A percentile compares a stretch with the other conserved stretches of the same genome.
Conservation (phyloP, 2,888 invertebrate genomes). For the Marronus borbonicus region DNA sequence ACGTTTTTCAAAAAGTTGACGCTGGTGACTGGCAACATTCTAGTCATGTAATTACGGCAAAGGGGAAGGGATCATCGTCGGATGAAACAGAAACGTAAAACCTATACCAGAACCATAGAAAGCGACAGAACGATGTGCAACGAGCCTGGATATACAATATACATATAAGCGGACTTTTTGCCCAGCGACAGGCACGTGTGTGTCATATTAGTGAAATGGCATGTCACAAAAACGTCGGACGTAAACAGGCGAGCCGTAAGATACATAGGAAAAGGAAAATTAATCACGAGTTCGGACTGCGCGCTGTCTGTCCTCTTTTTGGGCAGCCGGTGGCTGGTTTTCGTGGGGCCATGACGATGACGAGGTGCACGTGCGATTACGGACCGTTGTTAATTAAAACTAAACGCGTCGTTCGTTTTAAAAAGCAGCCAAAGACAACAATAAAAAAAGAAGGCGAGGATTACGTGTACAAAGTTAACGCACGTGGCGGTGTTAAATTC, state of each 20-base stretch:
- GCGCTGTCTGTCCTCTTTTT: background rate
- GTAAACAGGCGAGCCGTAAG: slow-evolving; percentile 45
- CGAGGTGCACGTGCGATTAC: background rate
- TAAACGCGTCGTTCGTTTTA: too few relatives aligned
- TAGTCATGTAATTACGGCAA: slow-evolving; percentile 41
- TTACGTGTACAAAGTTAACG: background rate
- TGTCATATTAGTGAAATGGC: slow-evolving; percentile 55
- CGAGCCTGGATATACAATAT: too few relatives aligned
- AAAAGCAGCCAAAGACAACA: too few relatives aligned
- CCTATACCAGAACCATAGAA: background rate
- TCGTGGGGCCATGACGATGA: too few relatives aligned
- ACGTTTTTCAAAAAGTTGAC: slow-evolving; percentile 15
- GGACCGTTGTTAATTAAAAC: background rate
- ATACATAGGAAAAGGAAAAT: slow-evolving; percentile 51
- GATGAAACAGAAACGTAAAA: background rate
- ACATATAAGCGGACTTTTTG: slow-evolving; percentile 50
- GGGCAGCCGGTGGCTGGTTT: too few relatives aligned
- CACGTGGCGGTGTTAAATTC: background rate
- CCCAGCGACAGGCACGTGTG: slow-evolving; percentile 53
- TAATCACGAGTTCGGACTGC: slow-evolving; percentile 50
- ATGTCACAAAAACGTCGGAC: slow-evolving; percentile 55
- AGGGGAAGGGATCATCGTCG: background rate
- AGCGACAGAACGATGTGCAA: background rate
- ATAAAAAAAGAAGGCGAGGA: too few relatives aligned
- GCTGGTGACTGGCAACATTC: slow-evolving; percentile 37